These are phyloP conservation scores for Naso thynnoides DNA, from an alignment of 2,797 vertebrate species.

Conservation along the genomic window DNA sequence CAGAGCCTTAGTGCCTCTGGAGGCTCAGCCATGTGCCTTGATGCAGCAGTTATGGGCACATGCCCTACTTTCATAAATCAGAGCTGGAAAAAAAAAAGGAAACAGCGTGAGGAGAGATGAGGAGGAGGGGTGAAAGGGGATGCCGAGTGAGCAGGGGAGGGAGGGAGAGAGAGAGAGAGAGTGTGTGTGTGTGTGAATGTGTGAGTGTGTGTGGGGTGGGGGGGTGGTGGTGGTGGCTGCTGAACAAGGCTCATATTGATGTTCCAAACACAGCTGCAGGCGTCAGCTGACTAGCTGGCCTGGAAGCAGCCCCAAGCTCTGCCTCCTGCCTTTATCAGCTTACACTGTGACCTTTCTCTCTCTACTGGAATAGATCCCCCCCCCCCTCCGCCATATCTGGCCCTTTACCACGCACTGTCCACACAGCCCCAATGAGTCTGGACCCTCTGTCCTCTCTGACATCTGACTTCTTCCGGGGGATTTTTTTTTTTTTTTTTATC, in stretches of 20 bases:
- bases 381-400: constrained; percentile 39
- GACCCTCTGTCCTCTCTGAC: constrained; percentile 60
- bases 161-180: constrained; percentile 50
- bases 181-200: constrained; percentile 27
- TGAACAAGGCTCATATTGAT: constrained; percentile 88
- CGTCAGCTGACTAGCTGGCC: constrained; percentile 88
- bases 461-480: constrained; percentile 60
- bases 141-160: constrained; percentile 61
- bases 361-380: constrained; percentile 81
- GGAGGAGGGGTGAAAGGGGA: constrained; percentile 60
- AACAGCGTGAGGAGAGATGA: constrained; percentile 61
- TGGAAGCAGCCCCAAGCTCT: constrained; percentile 80
- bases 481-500: constrained; percentile 25
- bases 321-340: constrained; percentile 84
- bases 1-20: constrained; percentile 77
- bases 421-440: constrained; percentile 31
- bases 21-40: constrained; percentile 83
- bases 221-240: constrained; percentile 40
- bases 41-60: constrained; percentile 87
- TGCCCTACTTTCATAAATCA: constrained; percentile 87
- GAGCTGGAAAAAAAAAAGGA: constrained; percentile 76
- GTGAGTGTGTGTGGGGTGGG: constrained; percentile 9
- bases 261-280: constrained; percentile 86
- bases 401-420: constrained; percentile 61
- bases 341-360: constrained; percentile 89